Evolutionary conservation across 1,140 invertebrate genomes (phyloP).

Genomic region (Eurosta solidaginis): DNA sequence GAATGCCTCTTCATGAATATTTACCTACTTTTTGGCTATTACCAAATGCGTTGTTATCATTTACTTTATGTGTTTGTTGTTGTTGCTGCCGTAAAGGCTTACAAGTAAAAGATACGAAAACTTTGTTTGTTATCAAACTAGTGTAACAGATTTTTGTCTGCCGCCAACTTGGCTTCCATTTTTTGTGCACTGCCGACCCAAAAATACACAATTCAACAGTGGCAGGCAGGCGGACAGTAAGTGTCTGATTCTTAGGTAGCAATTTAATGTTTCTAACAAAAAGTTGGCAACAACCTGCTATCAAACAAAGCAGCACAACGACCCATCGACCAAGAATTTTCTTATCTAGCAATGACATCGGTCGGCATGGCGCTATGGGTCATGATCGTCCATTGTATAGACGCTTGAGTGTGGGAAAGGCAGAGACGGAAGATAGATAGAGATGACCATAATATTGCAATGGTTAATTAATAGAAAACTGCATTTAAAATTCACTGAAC

Average conservation of each 20-base stretch:
- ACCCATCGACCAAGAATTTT: background rate
- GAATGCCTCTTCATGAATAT: background rate
- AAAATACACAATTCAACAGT: background rate
- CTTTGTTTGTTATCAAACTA: conserved; percentile 24
- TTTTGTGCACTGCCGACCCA: background rate
- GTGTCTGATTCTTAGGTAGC: background rate
- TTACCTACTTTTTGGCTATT: background rate
- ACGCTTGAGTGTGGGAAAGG: background rate
- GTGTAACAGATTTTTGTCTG: conserved; percentile 23
- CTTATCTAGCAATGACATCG: conserved; percentile 17
- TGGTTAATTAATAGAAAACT: conserved; percentile 22
- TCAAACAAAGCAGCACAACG: too few relatives aligned
- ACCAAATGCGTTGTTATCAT: background rate
- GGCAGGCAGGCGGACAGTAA: background rate
- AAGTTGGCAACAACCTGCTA: conserved; percentile 20
- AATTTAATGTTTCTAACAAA: conserved; percentile 5
- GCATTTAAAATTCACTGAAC: background rate
- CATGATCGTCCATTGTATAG: too few relatives aligned
- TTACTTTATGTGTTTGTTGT: background rate
- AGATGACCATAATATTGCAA: background rate
- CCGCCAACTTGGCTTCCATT: conserved; percentile 15
- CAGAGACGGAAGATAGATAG: background rate
- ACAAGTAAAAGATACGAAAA: conserved; percentile 22
- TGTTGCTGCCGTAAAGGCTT: background rate
- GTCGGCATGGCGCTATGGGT: background rate